phyloP scores from a whole-genome alignment of 2,888 invertebrate genomes.

The Synergus laeviventris region DNA sequence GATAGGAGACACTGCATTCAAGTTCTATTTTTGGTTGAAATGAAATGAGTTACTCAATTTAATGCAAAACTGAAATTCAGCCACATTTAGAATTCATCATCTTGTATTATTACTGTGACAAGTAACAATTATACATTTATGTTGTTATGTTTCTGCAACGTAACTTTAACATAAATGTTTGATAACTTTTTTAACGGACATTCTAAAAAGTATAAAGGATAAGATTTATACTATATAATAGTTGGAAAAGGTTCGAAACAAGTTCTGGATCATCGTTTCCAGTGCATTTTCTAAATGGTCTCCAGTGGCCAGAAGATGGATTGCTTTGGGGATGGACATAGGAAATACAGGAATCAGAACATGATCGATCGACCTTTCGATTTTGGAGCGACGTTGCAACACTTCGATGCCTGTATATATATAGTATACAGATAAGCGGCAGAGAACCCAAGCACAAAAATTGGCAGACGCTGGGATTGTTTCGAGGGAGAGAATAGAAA shows the following conservation, averaged over 20 bases:
- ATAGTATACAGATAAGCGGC: conserved; percentile 27
- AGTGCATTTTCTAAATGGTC: conserved; percentile 28
- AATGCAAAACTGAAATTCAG: no score
- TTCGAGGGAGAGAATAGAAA: conserved; percentile 33
- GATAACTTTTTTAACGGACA: no score
- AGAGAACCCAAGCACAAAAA: conserved; percentile 23
- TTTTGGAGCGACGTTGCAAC: conserved; percentile 28
- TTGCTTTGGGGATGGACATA: conserved; percentile 18
- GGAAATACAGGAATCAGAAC: conserved; percentile 29
- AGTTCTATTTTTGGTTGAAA: no score
- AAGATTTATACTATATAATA: no score
- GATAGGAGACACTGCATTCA: no score
- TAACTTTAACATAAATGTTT: no score
- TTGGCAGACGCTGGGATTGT: conserved; percentile 19
- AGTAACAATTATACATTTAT: no score
- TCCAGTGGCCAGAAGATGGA: conserved; percentile 36
- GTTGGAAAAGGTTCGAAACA: conserved; percentile 13
- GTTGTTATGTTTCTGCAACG: no score
- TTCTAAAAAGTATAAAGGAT: no score
- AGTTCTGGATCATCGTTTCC: conserved; percentile 10
- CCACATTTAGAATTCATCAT: no score
- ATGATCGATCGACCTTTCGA: conserved; percentile 38
- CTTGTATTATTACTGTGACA: no score
- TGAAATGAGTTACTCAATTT: no score
- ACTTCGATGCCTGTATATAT: conserved; percentile 18